Conservation (phyloP, 2,888 invertebrate species). For the Eretmocerus hayati region DNA sequence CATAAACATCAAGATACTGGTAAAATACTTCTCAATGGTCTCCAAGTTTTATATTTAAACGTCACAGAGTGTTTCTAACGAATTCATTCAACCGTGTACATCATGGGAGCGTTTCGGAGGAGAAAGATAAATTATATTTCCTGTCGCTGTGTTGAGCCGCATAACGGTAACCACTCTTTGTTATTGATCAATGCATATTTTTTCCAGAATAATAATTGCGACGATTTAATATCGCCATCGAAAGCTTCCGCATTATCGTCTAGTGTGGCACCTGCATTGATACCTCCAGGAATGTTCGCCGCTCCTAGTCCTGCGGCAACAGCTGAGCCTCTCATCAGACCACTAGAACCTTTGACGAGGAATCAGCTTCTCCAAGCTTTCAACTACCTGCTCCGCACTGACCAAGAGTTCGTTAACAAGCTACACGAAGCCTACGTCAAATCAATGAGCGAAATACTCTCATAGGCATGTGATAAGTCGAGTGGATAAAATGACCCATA, state of each 20-base stretch:
- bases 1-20: too few species aligned
- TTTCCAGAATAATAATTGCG: conserved; percentile 1
- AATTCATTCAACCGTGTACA: too few species aligned
- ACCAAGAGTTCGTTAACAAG: conserved; percentile 80
- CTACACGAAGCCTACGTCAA: conserved; percentile 89
- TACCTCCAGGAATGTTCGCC: conserved; percentile 80
- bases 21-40: too few species aligned
- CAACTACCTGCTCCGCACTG: conserved; percentile 77
- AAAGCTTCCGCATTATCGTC: conserved; percentile 16
- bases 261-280: conserved; percentile 58
- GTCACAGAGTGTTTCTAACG: too few species aligned
- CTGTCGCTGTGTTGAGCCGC: too few species aligned
- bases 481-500: conserved; percentile 3
- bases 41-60: too few species aligned
- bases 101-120: too few species aligned
- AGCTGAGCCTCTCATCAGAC: conserved; percentile 31
- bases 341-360: conserved; percentile 72
- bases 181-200: not conserved
- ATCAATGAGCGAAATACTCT: conserved; percentile 64
- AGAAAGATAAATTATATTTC: too few species aligned
- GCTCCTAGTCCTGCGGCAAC: conserved; percentile 43
- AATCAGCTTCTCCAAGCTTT: conserved; percentile 86
- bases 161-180: too few species aligned
- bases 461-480: conserved; percentile 35
- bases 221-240: conserved; percentile 10